Evolutionary conservation across 2,888 invertebrate genomes (phyloP).

Genomic region (Philhelius pedissequus): DNA sequence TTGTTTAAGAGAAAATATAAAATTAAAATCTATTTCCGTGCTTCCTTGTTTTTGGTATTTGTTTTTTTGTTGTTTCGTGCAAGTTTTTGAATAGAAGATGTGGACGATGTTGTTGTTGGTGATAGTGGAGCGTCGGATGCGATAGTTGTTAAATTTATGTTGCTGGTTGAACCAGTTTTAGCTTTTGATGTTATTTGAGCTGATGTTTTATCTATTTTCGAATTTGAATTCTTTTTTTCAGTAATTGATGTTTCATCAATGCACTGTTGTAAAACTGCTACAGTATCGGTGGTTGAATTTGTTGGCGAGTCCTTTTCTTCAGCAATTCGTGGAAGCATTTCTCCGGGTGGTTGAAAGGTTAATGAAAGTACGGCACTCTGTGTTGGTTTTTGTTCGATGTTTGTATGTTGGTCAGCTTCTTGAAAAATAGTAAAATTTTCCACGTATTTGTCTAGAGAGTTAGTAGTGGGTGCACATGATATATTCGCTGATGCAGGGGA

Average conservation of each 20-base stretch:
- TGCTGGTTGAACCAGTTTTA: background rate
- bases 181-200: background rate
- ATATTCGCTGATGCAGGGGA: background rate
- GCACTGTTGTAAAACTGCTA: background rate
- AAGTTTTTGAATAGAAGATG: conserved; percentile 23
- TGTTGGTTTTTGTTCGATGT: conserved; percentile 38
- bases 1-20: too few relatives aligned
- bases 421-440: conserved; percentile 55
- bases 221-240: conserved; percentile 21
- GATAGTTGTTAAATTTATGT: background rate
- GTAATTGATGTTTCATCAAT: background rate
- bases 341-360: conserved; percentile 80
- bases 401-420: conserved; percentile 15
- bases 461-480: background rate
- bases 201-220: background rate
- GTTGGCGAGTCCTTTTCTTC: conserved; percentile 85
- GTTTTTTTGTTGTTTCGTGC: conserved; percentile 44
- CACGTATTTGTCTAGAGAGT: conserved; percentile 58
- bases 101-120: background rate
- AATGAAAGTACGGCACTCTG: conserved; percentile 74
- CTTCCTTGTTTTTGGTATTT: conserved; percentile 49
- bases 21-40: conserved; percentile 35
- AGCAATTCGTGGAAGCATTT: conserved; percentile 88
- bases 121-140: background rate
- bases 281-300: conserved; percentile 64